Evolutionary conservation across 2,797 vertebrate species (phyloP), one percentile per base, ranked within the genome.

Genomic region (Mionectes olivaceus): DNA sequence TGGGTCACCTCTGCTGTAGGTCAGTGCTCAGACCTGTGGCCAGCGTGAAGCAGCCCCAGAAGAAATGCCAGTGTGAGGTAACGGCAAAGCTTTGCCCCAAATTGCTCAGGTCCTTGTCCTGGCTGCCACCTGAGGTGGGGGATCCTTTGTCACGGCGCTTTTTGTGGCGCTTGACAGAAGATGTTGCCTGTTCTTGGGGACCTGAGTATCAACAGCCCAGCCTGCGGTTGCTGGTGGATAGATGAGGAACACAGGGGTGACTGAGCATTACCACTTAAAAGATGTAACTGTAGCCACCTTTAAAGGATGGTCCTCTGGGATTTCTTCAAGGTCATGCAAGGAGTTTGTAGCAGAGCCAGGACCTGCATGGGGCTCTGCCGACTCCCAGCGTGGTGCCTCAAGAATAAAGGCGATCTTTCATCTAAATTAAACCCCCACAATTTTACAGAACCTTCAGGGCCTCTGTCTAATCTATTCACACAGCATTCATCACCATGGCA

Each of bases 401-500:
- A 53, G 89, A 93, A 89, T 53, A 83, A 93, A 95, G 71, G 89
- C 84, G 78, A 86, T 93, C 91, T 93, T 94, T 97, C 92, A 96
- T 92, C 87, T 93, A 91, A 95, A 95, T 95, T 93, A 94, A 96
- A 93, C 3, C 71, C 76, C 73, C 71, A 46, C 60, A 1, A 8
- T 83, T 87, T 93, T 55, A 10, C n/a, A 81, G 84, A 12, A 69
- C 89, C 94, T 94, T 87, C 92, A 59, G 92, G 92, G 96, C 94
- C 83, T 89, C 82, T 65, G 90, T 92, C 46, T 96, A 83, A 94
- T 94, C 89, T 86, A 32, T 89, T 93, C 85, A n/a, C 11, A 6
- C 19, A 19, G 93, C 91, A 97, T 95, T 85, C 94, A 92, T 95
- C 95, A 94, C 93, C 84, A 52, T 80, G 87, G 96, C 90, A 90